These are phyloP conservation scores for Perizoma flavofasciatum DNA, from an alignment of 2,888 invertebrate genomes.

Conservation along the genomic window DNA sequence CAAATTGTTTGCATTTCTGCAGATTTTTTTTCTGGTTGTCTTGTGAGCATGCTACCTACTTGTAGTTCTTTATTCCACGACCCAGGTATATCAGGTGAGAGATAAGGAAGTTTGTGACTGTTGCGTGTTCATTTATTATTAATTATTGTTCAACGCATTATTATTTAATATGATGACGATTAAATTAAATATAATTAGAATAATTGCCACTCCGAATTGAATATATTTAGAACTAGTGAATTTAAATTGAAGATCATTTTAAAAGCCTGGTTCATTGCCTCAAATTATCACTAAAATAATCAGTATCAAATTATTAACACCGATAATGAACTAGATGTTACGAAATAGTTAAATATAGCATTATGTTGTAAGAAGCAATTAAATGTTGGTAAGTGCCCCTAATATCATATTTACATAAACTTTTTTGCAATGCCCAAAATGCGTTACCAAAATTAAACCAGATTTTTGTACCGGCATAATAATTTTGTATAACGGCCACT, in stretches of 20 bases:
- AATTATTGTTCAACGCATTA: no score
- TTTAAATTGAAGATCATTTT: conserved; percentile 9
- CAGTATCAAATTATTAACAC: conserved; percentile 4
- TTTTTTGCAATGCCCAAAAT: conserved; percentile 25
- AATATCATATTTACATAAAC: conserved; percentile 35
- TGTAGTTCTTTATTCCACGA: no score
- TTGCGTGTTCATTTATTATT: no score
- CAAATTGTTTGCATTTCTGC: no score
- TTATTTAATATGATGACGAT: no score
- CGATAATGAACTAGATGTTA: conserved; percentile 28
- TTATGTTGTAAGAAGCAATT: conserved; percentile 37
- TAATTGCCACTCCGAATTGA: no score
- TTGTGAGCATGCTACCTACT: no score
- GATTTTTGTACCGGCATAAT: conserved; percentile 34
- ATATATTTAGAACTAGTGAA: no score
- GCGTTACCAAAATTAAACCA: conserved; percentile 29
- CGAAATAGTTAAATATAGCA: conserved; percentile 22
- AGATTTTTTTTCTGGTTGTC: no score
- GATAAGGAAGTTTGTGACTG: no score
- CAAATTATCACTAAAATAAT: conserved; percentile 1
- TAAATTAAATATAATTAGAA: no score
- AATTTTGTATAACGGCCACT: conserved; percentile 16
- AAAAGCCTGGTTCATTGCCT: conserved; percentile 10
- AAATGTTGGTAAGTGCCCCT: conserved; percentile 30
- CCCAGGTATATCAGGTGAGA: no score